phyloP scores from a whole-genome alignment of 2,888 invertebrate genomes.

The Uloborus plumipes region DNA sequence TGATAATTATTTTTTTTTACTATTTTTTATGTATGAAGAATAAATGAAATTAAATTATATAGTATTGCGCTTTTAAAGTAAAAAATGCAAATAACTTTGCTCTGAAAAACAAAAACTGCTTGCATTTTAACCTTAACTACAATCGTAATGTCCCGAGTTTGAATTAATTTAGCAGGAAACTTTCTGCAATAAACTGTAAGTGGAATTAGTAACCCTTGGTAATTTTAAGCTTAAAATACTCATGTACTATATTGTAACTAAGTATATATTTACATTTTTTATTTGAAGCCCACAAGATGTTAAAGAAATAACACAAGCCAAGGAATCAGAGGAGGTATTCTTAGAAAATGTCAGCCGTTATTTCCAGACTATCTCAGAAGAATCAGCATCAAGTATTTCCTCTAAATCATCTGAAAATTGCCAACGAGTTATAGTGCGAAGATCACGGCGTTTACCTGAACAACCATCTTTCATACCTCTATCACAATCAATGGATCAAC shows the following conservation, averaged over 20 bases:
- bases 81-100: too few relatives aligned
- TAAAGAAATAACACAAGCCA: background rate
- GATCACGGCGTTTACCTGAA: slow-evolving; percentile 17
- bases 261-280: background rate
- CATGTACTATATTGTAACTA: too few relatives aligned
- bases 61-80: too few relatives aligned
- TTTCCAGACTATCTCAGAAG: background rate
- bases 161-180: too few relatives aligned
- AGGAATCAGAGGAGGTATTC: slow-evolving; percentile 11
- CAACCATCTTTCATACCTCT: slow-evolving; percentile 52
- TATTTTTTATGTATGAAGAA: too few relatives aligned
- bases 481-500: background rate
- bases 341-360: slow-evolving; percentile 24
- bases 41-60: too few relatives aligned
- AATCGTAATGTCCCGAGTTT: too few relatives aligned
- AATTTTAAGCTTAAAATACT: too few relatives aligned
- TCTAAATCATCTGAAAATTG: background rate
- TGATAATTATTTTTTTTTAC: too few relatives aligned
- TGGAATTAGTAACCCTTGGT: too few relatives aligned
- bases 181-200: too few relatives aligned
- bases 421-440: slow-evolving; percentile 12
- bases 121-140: background rate
- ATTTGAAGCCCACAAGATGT: slow-evolving; percentile 24
- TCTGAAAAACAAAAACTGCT: background rate
- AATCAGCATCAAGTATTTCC: background rate